These are phyloP conservation scores for Pharmacophagus antenor DNA, from an alignment of 2,888 invertebrate species.

Conservation along the genomic window DNA sequence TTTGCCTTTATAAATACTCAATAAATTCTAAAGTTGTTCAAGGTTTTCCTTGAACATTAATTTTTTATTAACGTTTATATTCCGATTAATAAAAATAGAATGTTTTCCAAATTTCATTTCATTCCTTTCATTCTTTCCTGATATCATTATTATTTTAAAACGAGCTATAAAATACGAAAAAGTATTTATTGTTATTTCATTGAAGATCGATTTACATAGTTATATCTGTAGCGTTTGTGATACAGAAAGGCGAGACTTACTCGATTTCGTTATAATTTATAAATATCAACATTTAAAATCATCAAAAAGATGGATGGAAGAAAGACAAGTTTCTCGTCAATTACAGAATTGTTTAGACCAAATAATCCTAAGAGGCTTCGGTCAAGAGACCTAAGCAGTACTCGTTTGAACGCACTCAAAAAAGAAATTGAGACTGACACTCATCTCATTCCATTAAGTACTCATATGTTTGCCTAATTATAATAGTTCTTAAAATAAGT, in stretches of 20 bases:
- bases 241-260: constrained; percentile 25
- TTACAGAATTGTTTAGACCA: constrained; percentile 69
- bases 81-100: no score
- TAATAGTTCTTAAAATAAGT: background rate
- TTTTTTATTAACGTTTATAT: no score
- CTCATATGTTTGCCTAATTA: constrained; percentile 37
- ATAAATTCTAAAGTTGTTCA: no score
- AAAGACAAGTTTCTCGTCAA: constrained; percentile 55
- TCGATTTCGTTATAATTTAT: constrained; percentile 28
- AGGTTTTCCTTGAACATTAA: no score
- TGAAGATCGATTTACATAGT: background rate
- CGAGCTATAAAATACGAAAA: no score
- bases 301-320: constrained; percentile 46
- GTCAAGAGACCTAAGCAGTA: constrained; percentile 63
- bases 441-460: constrained; percentile 74
- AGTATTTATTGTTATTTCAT: no score
- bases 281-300: background rate
- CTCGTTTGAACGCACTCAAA: constrained; percentile 77
- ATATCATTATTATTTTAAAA: no score
- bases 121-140: no score
- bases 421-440: constrained; percentile 80
- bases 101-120: no score
- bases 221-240: background rate
- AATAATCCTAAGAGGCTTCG: constrained; percentile 58
- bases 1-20: no score